Percentiles rank a stretch among this genome's conserved stretches.
Conservation (phyloP, 2,113 vertebrate species). For the Otocyon megalotis region DNA sequence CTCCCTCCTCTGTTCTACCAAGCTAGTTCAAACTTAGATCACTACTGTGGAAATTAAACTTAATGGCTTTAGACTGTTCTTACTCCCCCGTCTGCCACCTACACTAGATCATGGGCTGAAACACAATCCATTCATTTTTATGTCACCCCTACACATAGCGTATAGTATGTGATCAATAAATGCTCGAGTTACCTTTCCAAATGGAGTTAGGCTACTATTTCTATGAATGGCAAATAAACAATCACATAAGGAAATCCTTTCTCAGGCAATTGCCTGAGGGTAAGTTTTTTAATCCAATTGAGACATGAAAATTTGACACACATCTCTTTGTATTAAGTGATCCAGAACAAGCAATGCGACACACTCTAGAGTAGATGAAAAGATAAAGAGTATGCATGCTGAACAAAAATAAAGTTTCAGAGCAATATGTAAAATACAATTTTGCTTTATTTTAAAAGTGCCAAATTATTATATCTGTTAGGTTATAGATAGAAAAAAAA, state of each 20-base stretch:
- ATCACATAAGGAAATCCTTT: background rate
- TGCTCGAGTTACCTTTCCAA: background rate
- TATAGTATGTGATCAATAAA: background rate
- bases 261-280: background rate
- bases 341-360: background rate
- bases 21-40: background rate
- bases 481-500: background rate
- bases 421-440: background rate
- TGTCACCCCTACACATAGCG: background rate
- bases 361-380: background rate
- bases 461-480: background rate
- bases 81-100: background rate
- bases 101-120: background rate
- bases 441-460: background rate
- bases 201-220: background rate
- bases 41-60: background rate
- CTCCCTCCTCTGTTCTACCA: background rate
- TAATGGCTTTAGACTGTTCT: background rate
- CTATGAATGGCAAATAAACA: background rate
- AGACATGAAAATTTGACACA: constrained; percentile 10
- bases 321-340: background rate
- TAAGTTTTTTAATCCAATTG: background rate
- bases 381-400: background rate
- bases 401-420: background rate
- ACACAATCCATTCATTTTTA: background rate